Base-by-base conservation (phyloP, 2,113 vertebrate species). In the Megaceryle maxima region DNA sequence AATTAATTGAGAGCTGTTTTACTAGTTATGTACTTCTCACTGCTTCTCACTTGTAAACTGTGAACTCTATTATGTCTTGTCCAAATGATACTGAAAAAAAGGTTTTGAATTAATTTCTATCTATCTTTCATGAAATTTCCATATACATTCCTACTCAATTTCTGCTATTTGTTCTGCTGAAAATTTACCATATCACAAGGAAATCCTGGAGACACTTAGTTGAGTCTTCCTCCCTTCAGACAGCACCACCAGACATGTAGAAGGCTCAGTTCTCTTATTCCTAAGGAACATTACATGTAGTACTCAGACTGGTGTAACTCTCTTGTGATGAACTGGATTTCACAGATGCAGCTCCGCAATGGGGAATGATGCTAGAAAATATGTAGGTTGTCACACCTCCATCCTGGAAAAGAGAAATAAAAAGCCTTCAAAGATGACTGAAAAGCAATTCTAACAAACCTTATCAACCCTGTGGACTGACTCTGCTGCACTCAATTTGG, bases 1-100 rank as follows among this genome's bases (percentile, higher is more conserved):
- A 95, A 96, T 96, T 92, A 93, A 97, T 90, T 77, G 79, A 82
- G 83, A 83, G 82, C 78, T 94, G 26, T 35, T 95, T 92, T 20
- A 74, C 67, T 66, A 66, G 67, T 86, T 92, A 74, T 83, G 59
- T 66, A 90, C 82, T 91, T 85, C 95, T 68, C 44, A 70, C 55
- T n/a, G 56, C 74, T 82, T 79, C 66, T 79, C 19, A 15, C 59
- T 90, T 88, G 94, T 88, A 95, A 90, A 81, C 83, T 62, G 51
- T 75, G 80, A 53, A 72, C 76, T 94, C 64, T 46, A 20, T 80
- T 59, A 70, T 26, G 46, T 35, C 90, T 86, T 39, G 57, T 43
- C 50, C 82, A 86, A 94, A 83, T 66, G 53, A 63, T 35, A 31
- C 37, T 55, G n/a, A 64, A 86, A 77, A 56, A 83, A 70, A 51